Evolutionary conservation across 2,113 vertebrate genomes (phyloP), one percentile per base, ranked within the genome.

Genomic region (Pseudorhombus dupliciocellatus): DNA sequence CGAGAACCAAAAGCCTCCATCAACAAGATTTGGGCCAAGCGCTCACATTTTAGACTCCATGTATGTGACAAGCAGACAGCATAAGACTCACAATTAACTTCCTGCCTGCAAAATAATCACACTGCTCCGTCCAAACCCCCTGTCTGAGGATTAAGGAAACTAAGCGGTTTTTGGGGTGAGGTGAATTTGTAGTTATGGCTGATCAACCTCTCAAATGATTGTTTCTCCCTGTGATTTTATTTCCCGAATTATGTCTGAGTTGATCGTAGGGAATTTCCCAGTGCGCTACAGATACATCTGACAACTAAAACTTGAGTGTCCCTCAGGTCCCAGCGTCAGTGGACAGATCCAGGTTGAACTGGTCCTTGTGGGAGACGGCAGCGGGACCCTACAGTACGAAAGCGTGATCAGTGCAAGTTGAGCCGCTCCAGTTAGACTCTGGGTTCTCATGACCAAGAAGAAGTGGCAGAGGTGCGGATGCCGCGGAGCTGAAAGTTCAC

Each of bases 61-160:
- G 46, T 59, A 62, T 40, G 60, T 56, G 63, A 80, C 7, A n/a
- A 78, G 79, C 51, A 72, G 31, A 64, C 34, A 37, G 34, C 34
- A 11, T 37, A 37, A 48, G 42, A 71, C 59, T 77, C n/a, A 30
- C 60, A 81, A 81, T 83, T 77, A 46, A 46, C 18, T 46, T 87
- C 63, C 80, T 75, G 56, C 60, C 73, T 51, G 65, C 70, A 28
- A 72, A 82, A 81, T 81, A 59, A 77, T 74, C 68, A 31, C 61
- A 24, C 44, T 25, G 52, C 56, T 73, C 61, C 65, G 74, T 71
- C 79, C 59, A 71, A 66, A 22, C 53, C 16, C 46, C 37, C 50
- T 52, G 15, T 66, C 8, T 68, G 57, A 57, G 66, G 72, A 89
- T 87, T 83, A 75, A 75, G 34, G 24, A 69, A 66, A 18, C 62